Evolutionary conservation across 1,140 invertebrate species (phyloP), one percentile per base, ranked within the genome.

Genomic region (Glomeris maerens): DNA sequence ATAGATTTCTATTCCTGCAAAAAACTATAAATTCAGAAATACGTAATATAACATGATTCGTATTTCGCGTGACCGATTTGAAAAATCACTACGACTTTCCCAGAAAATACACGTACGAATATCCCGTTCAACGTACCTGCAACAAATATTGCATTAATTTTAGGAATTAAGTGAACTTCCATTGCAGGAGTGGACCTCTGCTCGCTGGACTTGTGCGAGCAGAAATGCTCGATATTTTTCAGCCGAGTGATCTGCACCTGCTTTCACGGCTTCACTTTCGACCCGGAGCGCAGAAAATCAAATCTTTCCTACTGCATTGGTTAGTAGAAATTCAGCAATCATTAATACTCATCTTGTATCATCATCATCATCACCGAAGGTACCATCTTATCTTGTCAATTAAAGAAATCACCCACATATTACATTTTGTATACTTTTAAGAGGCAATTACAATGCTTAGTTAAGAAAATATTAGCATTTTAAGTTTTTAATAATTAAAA

Each of bases 201-300:
- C 61, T 73, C 72, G 28, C 62, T 79, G 55, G 66, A 71, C 47
- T 62, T 79, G 7, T 80, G 78, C 55, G 77, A 79, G 58, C 78
- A 80, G 61, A 69, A 69, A 48, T 80, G 78, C 59, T 72, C 72
- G 17, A 70, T 78, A 20, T 73, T 69, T 42, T 68, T 73, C 13
- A 72, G 76, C 45, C 60, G 72, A n/a, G 62, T 80, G 10, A 76
- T 78, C 59, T 80, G 78, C 62, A 75, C 75, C 14, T 80, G 78
- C 54, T 72, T 70, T 59, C 62, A 69, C 22, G 78, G 78, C 0
- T 80, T 75, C 60, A 69, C 63, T 52, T 78, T 78, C 60, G 69
- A 68, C 57, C 61, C 66, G 0, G 72, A 76, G 36, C 4, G 49
- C 44, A 46, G 36, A 36, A 50, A 31, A 36, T 10, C 40, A 17